Percentiles rank a stretch among this genome's conserved stretches.
These are phyloP conservation scores for Diorhabda elongata DNA, from an alignment of 1,140 invertebrate genomes.

Conservation along the genomic window DNA sequence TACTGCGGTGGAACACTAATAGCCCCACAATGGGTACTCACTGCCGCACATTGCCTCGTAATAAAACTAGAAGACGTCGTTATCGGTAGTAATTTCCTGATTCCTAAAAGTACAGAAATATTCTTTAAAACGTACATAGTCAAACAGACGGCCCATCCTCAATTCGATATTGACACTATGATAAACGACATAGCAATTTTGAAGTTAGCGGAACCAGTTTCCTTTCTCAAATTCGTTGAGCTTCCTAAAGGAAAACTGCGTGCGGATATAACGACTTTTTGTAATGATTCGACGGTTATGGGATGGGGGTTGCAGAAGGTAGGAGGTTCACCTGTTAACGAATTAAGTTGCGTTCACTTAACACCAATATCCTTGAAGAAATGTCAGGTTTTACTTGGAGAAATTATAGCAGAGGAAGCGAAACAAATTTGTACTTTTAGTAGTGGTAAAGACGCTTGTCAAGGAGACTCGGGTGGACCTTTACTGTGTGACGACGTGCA, in stretches of 20 bases:
- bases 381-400: constrained; percentile 7
- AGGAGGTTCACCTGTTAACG: not conserved
- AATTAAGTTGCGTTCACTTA: constrained; percentile 19
- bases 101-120: not conserved
- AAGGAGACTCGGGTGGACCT: constrained; percentile 55
- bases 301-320: constrained; percentile 18
- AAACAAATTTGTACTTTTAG: constrained; percentile 14
- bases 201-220: constrained; percentile 4
- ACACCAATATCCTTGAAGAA: constrained; percentile 5
- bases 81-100: not conserved
- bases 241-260: constrained; percentile 1
- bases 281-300: constrained; percentile 16
- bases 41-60: not conserved
- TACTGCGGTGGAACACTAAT: not conserved
- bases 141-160: not conserved
- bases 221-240: constrained; percentile 8
- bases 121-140: not conserved
- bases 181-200: constrained; percentile 22
- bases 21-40: not conserved
- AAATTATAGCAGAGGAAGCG: not conserved
- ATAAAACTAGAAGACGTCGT: not conserved
- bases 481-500: constrained; percentile 47
- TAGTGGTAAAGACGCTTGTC: constrained; percentile 22
- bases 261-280: constrained; percentile 6
- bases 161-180: not conserved